These are phyloP conservation scores for Dynastes tityus DNA, from an alignment of 2,888 invertebrate species.

Conservation along the genomic window DNA sequence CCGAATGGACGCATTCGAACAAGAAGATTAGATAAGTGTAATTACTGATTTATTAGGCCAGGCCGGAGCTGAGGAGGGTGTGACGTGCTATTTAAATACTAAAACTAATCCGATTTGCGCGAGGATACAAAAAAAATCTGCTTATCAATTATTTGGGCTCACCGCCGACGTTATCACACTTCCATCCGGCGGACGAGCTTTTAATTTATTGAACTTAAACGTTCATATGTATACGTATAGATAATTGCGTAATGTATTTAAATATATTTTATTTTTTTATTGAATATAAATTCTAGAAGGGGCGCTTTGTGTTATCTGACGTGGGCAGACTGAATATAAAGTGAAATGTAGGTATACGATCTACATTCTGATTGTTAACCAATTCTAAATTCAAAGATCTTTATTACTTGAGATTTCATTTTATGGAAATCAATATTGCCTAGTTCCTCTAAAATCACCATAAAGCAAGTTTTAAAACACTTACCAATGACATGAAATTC, in stretches of 20 bases:
- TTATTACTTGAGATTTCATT: too few species aligned
- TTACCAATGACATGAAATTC: too few species aligned
- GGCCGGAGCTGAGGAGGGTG: constrained; percentile 61
- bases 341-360: constrained; percentile 2
- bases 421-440: too few species aligned
- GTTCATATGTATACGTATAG: constrained; percentile 29
- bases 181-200: constrained; percentile 41
- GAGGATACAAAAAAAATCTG: constrained; percentile 56
- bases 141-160: constrained; percentile 56
- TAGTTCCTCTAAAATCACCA: too few species aligned
- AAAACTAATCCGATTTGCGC: constrained; percentile 61
- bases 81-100: constrained; percentile 61
- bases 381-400: too few species aligned
- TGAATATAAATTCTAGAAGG: constrained; percentile 35
- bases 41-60: constrained; percentile 68
- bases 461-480: too few species aligned
- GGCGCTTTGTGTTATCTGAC: constrained; percentile 42
- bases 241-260: constrained; percentile 45
- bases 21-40: constrained; percentile 69
- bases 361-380: too few species aligned
- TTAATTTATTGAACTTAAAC: constrained; percentile 49
- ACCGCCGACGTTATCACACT: constrained; percentile 49
- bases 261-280: constrained; percentile 41
- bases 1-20: constrained; percentile 66
- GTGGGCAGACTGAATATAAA: constrained; percentile 25